phyloP scores from a whole-genome alignment of 2,888 invertebrate species.

The Parnassius glacialis region DNA sequence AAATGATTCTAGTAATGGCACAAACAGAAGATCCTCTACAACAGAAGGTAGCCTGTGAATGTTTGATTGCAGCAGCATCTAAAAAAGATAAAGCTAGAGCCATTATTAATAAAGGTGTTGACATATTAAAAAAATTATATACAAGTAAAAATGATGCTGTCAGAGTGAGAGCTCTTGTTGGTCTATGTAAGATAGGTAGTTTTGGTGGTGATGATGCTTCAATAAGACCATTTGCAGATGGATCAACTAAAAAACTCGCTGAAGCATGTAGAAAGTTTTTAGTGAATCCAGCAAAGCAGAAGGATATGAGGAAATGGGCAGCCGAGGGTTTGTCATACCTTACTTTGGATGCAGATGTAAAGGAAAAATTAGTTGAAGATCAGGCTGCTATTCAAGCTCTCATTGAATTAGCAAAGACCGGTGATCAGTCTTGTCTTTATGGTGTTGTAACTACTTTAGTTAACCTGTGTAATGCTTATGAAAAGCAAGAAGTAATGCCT shows the following conservation, averaged over 20 bases:
- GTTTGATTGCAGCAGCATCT: slow-evolving; percentile 96
- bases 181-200: slow-evolving; percentile 96
- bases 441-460: slow-evolving; percentile 97
- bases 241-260: slow-evolving; percentile 94
- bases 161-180: slow-evolving; percentile 93
- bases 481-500: slow-evolving; percentile 96
- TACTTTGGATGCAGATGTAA: slow-evolving; percentile 98
- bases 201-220: slow-evolving; percentile 97
- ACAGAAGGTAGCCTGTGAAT: slow-evolving; percentile 97
- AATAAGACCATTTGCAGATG: slow-evolving; percentile 96
- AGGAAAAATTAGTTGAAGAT: slow-evolving; percentile 96
- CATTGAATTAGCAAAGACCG: slow-evolving; percentile 93
- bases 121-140: slow-evolving; percentile 96
- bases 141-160: slow-evolving; percentile 94
- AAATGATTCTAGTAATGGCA: slow-evolving; percentile 98
- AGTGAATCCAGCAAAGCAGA: slow-evolving; percentile 92
- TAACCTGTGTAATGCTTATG: slow-evolving; percentile 98
- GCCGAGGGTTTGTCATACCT: slow-evolving; percentile 98
- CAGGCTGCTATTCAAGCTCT: slow-evolving; percentile 89
- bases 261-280: slow-evolving; percentile 96
- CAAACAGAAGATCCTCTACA: slow-evolving; percentile 94
- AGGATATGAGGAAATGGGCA: slow-evolving; percentile 96
- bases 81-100: slow-evolving; percentile 98
- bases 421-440: slow-evolving; percentile 93
- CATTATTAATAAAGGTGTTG: slow-evolving; percentile 92